phyloP scores from a whole-genome alignment of 30 jellyfish, hydroid and myxozoan genomes.

The Chironex yamaguchii region DNA sequence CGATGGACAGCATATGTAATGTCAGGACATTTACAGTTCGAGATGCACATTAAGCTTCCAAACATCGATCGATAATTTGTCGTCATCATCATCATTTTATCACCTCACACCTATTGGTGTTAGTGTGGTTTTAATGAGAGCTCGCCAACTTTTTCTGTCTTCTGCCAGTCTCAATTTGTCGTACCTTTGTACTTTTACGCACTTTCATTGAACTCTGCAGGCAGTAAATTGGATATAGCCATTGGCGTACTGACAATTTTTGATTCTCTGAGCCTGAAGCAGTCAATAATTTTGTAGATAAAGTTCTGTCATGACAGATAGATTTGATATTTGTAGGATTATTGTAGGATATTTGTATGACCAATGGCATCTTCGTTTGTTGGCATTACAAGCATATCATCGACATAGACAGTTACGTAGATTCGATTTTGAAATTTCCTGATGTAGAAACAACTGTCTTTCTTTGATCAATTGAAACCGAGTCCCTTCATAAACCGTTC shows the following conservation, averaged over 20 bases:
- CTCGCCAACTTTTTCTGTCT: too few species aligned
- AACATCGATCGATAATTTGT: neutral
- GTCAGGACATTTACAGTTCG: neutral
- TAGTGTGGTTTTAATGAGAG: too few species aligned
- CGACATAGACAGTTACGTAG: neutral
- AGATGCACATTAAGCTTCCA: neutral
- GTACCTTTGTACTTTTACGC: too few species aligned
- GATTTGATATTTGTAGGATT: too few species aligned
- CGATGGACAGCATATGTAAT: neutral
- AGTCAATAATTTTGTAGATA: neutral
- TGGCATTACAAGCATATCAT: neutral
- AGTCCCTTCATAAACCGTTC: neutral
- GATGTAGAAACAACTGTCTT: neutral
- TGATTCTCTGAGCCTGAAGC: neutral
- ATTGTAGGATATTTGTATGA: neutral
- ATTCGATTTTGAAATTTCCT: too few species aligned
- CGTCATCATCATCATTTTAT: too few species aligned
- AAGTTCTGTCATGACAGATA: neutral
- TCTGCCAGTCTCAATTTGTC: too few species aligned
- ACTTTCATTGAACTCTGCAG: neutral
- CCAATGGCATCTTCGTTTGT: neutral
- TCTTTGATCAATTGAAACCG: neutral
- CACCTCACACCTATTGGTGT: too few species aligned
- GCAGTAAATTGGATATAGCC: neutral
- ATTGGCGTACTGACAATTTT: neutral